phyloP scores from a whole-genome alignment of 2,113 vertebrate species.

The Corythaixoides concolor region DNA sequence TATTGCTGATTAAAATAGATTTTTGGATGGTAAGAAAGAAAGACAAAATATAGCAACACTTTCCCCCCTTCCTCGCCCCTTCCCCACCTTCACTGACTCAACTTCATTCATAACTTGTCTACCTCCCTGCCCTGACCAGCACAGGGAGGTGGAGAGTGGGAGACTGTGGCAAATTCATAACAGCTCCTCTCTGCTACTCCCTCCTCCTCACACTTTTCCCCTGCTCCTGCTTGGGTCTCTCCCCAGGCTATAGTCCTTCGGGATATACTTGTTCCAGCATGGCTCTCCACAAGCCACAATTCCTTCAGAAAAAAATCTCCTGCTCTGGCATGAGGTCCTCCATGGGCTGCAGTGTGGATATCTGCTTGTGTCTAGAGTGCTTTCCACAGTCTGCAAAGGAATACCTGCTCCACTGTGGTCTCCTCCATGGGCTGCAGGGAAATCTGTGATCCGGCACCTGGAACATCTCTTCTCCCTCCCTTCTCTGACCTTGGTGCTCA shows the following conservation, averaged over 20 bases:
- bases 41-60: neutral
- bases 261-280: neutral
- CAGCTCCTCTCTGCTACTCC: neutral
- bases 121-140: accelerated
- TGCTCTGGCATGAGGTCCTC: neutral
- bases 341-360: neutral
- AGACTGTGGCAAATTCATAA: neutral
- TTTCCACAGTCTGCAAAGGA: too few relatives aligned
- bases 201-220: neutral
- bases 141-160: neutral
- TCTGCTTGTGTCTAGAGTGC: too few relatives aligned
- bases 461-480: neutral
- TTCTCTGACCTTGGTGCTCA: neutral
- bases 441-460: too few relatives aligned
- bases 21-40: neutral
- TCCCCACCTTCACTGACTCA: neutral
- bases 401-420: too few relatives aligned
- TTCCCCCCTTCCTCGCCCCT: accelerated
- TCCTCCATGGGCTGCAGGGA: too few relatives aligned
- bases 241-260: neutral
- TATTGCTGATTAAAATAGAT: neutral
- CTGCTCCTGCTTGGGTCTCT: neutral
- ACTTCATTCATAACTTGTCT: neutral
- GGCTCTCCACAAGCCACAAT: neutral
- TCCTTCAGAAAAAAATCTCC: neutral